These are phyloP conservation scores for Hyposoter didymator DNA, from an alignment of 2,888 invertebrate species.

Conservation along the genomic window DNA sequence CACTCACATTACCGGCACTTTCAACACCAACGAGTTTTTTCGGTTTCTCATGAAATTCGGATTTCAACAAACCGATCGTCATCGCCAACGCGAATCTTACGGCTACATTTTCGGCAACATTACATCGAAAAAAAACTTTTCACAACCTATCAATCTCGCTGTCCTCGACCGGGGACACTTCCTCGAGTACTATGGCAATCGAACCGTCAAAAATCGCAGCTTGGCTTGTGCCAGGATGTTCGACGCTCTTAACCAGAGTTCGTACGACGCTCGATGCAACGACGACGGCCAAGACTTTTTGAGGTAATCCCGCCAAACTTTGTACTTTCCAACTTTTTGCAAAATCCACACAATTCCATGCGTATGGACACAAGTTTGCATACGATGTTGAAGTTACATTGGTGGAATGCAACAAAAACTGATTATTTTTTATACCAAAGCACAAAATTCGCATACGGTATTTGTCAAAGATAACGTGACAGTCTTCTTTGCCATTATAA, in stretches of 20 bases:
- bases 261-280: constrained; percentile 94
- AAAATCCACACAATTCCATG: neutral
- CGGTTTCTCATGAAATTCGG: constrained; percentile 98
- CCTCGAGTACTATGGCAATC: constrained; percentile 94
- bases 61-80: constrained; percentile 97
- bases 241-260: constrained; percentile 91
- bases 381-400: too few relatives aligned
- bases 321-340: neutral
- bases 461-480: too few relatives aligned
- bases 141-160: constrained; percentile 92
- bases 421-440: too few relatives aligned
- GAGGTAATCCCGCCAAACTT: constrained; percentile 76
- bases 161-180: constrained; percentile 95
- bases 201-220: constrained; percentile 88
- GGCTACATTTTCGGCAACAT: constrained; percentile 99
- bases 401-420: too few relatives aligned
- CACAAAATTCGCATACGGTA: too few relatives aligned
- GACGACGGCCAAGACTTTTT: constrained; percentile 91
- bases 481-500: too few relatives aligned
- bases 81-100: constrained; percentile 93
- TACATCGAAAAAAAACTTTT: constrained; percentile 89
- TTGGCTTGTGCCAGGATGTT: constrained; percentile 95
- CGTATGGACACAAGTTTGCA: too few relatives aligned
- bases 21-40: constrained; percentile 91
- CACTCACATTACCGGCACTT: constrained; percentile 88